Conservation (phyloP, 2,797 vertebrate species). For the Chelidonichthys spinosus region DNA sequence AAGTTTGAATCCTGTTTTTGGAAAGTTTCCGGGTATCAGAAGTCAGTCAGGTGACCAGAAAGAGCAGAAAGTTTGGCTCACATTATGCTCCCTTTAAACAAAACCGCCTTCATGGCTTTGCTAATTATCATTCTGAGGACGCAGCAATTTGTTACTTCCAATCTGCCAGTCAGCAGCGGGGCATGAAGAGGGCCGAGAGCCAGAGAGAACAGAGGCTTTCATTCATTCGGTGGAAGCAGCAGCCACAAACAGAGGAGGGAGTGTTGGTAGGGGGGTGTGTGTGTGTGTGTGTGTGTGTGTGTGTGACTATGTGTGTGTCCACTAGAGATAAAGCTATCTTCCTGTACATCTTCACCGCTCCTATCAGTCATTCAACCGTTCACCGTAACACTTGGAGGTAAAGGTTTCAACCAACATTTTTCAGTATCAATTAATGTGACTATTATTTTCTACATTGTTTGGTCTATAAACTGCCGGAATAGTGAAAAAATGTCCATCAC, state of each 20-base stretch:
- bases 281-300: slow-evolving; percentile 9
- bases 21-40: slow-evolving; percentile 58
- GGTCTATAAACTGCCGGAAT: not conserved
- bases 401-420: not conserved
- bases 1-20: slow-evolving; percentile 26
- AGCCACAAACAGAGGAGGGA: slow-evolving; percentile 52
- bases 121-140: slow-evolving; percentile 99
- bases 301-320: slow-evolving; percentile 6
- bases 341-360: slow-evolving; percentile 51
- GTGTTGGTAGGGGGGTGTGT: slow-evolving; percentile 36
- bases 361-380: slow-evolving; percentile 28
- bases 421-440: not conserved
- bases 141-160: slow-evolving; percentile 99
- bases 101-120: slow-evolving; percentile 94
- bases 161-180: slow-evolving; percentile 93
- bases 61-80: slow-evolving; percentile 85
- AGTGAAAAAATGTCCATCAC: not conserved
- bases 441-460: not conserved
- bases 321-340: slow-evolving; percentile 51
- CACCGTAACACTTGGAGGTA: slow-evolving; percentile 9
- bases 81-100: slow-evolving; percentile 90
- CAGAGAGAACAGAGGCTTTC: slow-evolving; percentile 87
- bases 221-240: slow-evolving; percentile 82
- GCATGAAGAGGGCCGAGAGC: slow-evolving; percentile 91
- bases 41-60: slow-evolving; percentile 86